Evolutionary conservation across 2,888 invertebrate genomes (phyloP).

Genomic region (Blastobasis lacticolella): DNA sequence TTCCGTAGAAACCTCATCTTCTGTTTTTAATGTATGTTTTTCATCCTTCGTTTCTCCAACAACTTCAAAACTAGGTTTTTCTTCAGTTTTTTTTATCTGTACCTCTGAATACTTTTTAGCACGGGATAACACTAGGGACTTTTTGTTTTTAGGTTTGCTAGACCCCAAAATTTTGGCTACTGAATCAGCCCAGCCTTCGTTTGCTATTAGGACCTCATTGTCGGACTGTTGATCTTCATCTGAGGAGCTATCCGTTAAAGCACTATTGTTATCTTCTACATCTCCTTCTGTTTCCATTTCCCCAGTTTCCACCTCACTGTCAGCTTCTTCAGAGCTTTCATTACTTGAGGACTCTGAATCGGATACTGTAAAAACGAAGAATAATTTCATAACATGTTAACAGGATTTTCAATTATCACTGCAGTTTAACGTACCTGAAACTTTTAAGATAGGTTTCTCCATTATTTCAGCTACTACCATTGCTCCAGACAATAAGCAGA

Average conservation of each 20-base stretch:
- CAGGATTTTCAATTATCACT: not conserved
- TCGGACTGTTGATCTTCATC: conserved; percentile 19
- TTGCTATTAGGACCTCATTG: conserved; percentile 48
- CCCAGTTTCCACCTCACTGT: conserved; percentile 29
- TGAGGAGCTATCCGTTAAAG: conserved; percentile 20
- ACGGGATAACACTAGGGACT: conserved; percentile 83
- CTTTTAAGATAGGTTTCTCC: conserved; percentile 45
- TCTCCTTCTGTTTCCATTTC: conserved; percentile 22
- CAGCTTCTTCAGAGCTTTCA: conserved; percentile 37
- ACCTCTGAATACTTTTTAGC: conserved; percentile 82
- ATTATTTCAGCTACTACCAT: conserved; percentile 46
- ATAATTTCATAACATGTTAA: not conserved
- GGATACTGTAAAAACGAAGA: conserved; percentile 28
- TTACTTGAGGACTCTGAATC: conserved; percentile 41
- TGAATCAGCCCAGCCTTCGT: conserved; percentile 88
- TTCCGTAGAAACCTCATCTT: conserved; percentile 28
- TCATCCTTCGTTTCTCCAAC: conserved; percentile 72
- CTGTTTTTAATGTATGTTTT: conserved; percentile 47
- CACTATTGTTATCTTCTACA: conserved; percentile 19
- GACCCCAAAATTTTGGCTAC: conserved; percentile 85
- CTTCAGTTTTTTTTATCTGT: conserved; percentile 54
- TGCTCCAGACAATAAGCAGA: conserved; percentile 4
- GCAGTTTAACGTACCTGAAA: conserved; percentile 31
- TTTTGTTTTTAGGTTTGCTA: conserved; percentile 83
- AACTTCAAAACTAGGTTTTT: conserved; percentile 78